Conservation (phyloP, 1,140 invertebrate genomes). For the Popillia japonica region DNA sequence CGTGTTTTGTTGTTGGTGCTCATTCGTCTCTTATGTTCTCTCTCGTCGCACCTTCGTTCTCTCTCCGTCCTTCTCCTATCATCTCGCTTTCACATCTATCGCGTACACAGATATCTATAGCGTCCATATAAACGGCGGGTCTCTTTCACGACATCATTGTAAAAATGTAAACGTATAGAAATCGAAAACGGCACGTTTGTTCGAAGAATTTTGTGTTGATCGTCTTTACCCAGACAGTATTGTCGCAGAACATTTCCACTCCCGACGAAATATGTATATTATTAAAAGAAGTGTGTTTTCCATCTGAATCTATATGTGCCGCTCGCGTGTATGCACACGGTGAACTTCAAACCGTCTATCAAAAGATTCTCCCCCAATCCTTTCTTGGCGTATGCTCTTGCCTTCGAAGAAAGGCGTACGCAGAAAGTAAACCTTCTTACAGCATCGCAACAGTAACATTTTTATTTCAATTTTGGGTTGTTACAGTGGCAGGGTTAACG, state of each 20-base stretch:
- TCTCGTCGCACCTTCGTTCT: background rate
- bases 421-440: no score
- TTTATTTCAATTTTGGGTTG: no score
- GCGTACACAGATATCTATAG: background rate
- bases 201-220: conserved; percentile 6
- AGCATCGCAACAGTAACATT: no score
- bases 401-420: no score
- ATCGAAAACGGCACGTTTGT: conserved; percentile 36
- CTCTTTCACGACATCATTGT: conserved; percentile 21
- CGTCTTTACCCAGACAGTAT: background rate
- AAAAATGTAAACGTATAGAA: conserved; percentile 35
- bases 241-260: background rate
- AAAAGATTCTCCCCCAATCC: no score
- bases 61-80: background rate
- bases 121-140: background rate
- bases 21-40: background rate
- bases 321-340: background rate
- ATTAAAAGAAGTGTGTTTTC: background rate
- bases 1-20: conserved; percentile 35
- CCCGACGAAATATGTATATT: background rate
- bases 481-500: no score
- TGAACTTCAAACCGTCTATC: no score
- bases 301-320: background rate
- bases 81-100: background rate
- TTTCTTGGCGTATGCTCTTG: no score